These are phyloP conservation scores for Hipparchia semele DNA, from an alignment of 2,888 invertebrate species.

Conservation along the genomic window DNA sequence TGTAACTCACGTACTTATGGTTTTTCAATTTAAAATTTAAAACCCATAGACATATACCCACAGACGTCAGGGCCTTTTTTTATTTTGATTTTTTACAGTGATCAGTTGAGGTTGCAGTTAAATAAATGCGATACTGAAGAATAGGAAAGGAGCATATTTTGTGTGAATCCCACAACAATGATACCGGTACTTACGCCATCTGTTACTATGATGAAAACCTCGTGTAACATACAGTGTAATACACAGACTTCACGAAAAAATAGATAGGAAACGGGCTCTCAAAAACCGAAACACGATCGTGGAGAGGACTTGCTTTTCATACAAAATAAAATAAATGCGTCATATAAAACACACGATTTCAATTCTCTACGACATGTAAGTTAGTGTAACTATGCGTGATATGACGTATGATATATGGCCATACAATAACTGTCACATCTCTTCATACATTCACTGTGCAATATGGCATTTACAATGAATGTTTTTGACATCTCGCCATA, in stretches of 20 bases:
- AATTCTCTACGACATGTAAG: too few relatives aligned
- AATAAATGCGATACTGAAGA: conserved; percentile 65
- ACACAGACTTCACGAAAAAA: conserved; percentile 3
- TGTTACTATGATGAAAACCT: conserved; percentile 60
- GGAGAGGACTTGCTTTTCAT: too few relatives aligned
- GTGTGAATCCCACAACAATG: conserved; percentile 75
- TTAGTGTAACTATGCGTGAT: too few relatives aligned
- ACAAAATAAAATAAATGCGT: too few relatives aligned
- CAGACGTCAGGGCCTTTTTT: too few relatives aligned
- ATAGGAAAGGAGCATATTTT: conserved; percentile 59
- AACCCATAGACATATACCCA: too few relatives aligned
- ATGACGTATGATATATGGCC: too few relatives aligned
- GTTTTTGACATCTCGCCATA: not conserved
- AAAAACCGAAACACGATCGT: not conserved
- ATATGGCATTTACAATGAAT: not conserved
- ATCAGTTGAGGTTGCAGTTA: conserved; percentile 44
- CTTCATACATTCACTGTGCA: too few relatives aligned
- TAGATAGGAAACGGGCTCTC: not conserved
- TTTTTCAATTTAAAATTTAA: too few relatives aligned
- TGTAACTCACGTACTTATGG: too few relatives aligned
- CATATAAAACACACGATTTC: too few relatives aligned
- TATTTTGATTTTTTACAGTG: not conserved
- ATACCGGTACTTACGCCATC: conserved; percentile 70
- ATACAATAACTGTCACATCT: too few relatives aligned
- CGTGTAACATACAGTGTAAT: conserved; percentile 52